Conservation (phyloP, 1,140 invertebrate genomes). For the Harpegnathos saltator region DNA sequence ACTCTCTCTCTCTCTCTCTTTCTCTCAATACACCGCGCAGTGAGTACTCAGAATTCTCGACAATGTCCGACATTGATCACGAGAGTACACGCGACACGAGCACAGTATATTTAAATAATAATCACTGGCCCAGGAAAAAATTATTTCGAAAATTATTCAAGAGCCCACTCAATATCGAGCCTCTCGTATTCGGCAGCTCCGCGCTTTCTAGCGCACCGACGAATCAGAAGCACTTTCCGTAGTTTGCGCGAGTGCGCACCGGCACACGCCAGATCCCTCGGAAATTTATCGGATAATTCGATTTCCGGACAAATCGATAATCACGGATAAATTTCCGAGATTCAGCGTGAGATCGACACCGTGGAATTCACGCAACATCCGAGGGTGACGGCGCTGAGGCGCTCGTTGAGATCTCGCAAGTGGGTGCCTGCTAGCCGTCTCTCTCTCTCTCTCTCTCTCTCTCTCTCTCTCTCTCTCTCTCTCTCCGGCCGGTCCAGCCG, state of each 20-base stretch:
- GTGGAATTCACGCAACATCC: conserved; percentile 21
- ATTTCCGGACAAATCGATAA: too few relatives aligned
- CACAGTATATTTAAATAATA: background rate
- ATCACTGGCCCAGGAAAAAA: background rate
- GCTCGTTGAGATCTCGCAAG: conserved; percentile 45
- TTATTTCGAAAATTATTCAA: too few relatives aligned
- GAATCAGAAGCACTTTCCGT: too few relatives aligned
- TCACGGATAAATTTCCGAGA: too few relatives aligned
- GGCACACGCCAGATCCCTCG: background rate
- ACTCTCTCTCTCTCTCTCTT: background rate
- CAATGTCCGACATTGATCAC: background rate
- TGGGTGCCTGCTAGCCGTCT: conserved; percentile 56
- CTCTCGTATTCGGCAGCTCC: too few relatives aligned
- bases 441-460: too few relatives aligned
- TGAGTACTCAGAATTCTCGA: background rate
- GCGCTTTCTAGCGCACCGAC: too few relatives aligned
- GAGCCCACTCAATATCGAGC: too few relatives aligned
- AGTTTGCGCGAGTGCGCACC: background rate
- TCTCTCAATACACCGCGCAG: background rate
- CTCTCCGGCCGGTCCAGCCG: conserved; percentile 64
- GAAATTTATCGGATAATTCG: background rate
- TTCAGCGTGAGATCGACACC: too few relatives aligned
- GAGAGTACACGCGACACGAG: background rate
- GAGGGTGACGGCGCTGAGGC: conserved; percentile 18
- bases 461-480: too few relatives aligned